These are phyloP conservation scores for Unio pictorum DNA, from an alignment of 2,888 invertebrate species.

Conservation along the genomic window DNA sequence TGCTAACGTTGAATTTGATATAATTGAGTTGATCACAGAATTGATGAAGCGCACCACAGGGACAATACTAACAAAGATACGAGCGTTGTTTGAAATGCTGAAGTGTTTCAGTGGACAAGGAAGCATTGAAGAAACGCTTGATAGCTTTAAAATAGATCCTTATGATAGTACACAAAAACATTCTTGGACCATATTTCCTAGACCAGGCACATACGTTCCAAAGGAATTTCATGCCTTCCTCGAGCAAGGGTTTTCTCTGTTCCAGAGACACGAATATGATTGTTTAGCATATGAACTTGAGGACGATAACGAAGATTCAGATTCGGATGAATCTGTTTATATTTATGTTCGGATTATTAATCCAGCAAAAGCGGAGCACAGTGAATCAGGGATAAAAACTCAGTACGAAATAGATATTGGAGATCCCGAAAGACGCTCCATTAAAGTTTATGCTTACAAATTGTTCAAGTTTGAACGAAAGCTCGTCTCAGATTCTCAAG, in stretches of 20 bases:
- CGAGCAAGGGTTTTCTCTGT: constrained; percentile 20
- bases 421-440: neutral
- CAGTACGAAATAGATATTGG: constrained; percentile 4
- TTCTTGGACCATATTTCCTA: constrained; percentile 14
- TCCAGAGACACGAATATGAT: constrained; percentile 24
- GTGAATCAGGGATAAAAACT: neutral
- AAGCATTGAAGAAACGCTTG: constrained; percentile 6
- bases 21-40: no score
- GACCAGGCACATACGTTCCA: constrained; percentile 29
- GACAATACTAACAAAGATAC: no score
- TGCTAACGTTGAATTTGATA: no score
- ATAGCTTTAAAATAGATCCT: neutral
- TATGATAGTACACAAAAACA: neutral
- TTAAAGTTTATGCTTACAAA: constrained; percentile 2
- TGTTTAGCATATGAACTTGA: constrained; percentile 22
- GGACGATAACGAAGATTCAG: constrained; percentile 1
- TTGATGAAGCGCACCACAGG: no score
- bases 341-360: constrained; percentile 23
- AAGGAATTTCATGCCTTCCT: constrained; percentile 22
- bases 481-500: no score
- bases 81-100: no score
- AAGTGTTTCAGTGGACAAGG: neutral
- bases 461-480: constrained; percentile 4
- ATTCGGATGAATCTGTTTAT: constrained; percentile 6
- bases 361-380: neutral